These are phyloP conservation scores for Aldabrachelys gigantea DNA, from an alignment of 2,113 vertebrate genomes.

Conservation along the genomic window DNA sequence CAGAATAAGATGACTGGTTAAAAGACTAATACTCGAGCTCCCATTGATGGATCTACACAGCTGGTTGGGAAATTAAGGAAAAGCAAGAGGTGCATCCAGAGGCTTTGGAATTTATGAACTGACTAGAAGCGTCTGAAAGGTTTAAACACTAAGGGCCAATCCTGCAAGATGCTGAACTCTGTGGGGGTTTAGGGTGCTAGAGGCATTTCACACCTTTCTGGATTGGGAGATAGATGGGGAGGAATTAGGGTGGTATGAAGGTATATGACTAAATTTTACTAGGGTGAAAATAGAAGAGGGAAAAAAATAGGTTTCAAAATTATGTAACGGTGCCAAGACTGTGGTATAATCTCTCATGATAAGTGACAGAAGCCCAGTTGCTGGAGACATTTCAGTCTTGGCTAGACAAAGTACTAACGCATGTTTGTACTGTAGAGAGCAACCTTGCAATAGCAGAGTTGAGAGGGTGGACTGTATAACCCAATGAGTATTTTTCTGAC, in stretches of 20 bases:
- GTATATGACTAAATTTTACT: not conserved
- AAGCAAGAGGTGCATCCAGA: not conserved
- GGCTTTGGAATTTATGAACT: not conserved
- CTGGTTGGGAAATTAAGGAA: not conserved
- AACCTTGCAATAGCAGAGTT: not conserved
- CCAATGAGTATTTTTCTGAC: not conserved
- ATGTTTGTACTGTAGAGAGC: not conserved
- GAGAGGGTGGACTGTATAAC: not conserved
- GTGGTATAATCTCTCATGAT: not conserved
- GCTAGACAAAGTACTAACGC: not conserved
- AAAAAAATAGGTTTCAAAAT: not conserved
- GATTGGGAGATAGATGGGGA: fast-evolving
- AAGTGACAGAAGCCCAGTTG: not conserved
- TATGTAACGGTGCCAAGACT: not conserved
- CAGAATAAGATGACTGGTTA: not conserved
- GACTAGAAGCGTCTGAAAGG: conserved; percentile 1
- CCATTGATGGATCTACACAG: not conserved
- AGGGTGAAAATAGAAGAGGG: not conserved
- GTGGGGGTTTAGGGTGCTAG: not conserved
- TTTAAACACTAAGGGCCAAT: not conserved
- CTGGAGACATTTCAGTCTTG: not conserved
- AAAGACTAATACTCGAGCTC: not conserved
- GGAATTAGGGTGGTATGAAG: not conserved
- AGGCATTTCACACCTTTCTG: not conserved
- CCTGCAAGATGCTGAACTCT: not conserved